Evolutionary conservation across 2,888 invertebrate species (phyloP).

Genomic region (Drosophila vallismaia): DNA sequence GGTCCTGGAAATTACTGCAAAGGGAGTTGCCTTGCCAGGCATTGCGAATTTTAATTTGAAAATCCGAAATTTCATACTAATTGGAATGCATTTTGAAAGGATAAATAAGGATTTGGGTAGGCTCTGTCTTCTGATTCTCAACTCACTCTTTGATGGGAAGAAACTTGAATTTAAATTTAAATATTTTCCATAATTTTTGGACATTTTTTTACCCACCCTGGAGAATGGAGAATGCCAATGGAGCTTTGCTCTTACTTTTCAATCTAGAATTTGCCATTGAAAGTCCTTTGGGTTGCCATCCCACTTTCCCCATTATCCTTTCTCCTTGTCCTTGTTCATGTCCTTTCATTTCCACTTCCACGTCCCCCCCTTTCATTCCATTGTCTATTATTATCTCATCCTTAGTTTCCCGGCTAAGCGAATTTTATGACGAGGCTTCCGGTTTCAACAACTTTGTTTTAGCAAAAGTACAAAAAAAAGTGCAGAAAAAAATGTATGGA

Average conservation of each 20-base stretch:
- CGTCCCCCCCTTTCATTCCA: slow-evolving; percentile 3
- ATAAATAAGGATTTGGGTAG: too few species aligned
- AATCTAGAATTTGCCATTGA: background rate
- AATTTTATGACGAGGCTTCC: slow-evolving; percentile 32
- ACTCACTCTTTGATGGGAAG: too few species aligned
- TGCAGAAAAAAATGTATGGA: background rate
- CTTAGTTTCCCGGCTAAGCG: slow-evolving; percentile 19
- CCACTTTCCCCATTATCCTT: background rate
- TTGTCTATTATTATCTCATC: slow-evolving; percentile 18
- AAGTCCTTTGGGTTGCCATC: slow-evolving; percentile 6
- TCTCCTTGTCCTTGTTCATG: too few species aligned
- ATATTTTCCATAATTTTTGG: too few species aligned
- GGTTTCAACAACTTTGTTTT: slow-evolving; percentile 8
- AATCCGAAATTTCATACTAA: background rate
- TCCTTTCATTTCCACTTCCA: slow-evolving; percentile 1
- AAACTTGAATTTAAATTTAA: too few species aligned
- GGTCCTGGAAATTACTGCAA: background rate
- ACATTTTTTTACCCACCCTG: too few species aligned
- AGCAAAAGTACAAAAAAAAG: slow-evolving; percentile 4
- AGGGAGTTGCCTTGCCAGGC: background rate
- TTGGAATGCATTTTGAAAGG: background rate
- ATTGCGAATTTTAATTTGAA: background rate
- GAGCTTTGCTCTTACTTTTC: background rate
- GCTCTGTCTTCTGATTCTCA: too few species aligned
- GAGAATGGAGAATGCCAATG: background rate